phyloP scores from a whole-genome alignment of 92 coral and sea anemone species.

The Bergia puertoricense region DNA sequence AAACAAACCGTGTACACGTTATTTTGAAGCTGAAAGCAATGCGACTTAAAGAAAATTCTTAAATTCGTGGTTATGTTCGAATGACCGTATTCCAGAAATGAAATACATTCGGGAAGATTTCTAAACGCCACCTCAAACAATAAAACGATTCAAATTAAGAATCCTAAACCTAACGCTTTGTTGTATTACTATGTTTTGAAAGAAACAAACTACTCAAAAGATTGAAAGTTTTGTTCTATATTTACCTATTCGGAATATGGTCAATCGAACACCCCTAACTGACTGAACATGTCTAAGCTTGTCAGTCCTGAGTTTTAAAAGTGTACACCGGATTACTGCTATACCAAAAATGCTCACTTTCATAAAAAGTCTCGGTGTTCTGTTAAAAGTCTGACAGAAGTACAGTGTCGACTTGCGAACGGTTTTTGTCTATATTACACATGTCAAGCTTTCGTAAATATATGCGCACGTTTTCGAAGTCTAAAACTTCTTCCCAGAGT shows the following conservation, averaged over 20 bases:
- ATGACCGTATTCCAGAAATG: too few species aligned
- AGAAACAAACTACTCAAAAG: too few species aligned
- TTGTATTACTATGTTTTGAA: too few species aligned
- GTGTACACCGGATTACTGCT: background rate
- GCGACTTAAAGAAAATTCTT: background rate
- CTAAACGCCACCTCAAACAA: too few species aligned
- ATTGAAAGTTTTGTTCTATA: too few species aligned
- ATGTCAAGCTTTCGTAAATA: background rate
- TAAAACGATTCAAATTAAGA: too few species aligned
- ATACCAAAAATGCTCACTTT: background rate
- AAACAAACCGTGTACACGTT: background rate
- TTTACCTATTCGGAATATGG: too few species aligned
- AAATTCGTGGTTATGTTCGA: background rate
- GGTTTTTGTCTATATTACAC: slow-evolving; percentile 26
- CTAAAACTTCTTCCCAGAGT: slow-evolving; percentile 94
- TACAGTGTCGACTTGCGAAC: background rate
- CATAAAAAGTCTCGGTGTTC: background rate
- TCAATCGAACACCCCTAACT: too few species aligned
- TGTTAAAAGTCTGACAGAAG: background rate
- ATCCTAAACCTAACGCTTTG: too few species aligned
- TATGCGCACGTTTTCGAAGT: background rate
- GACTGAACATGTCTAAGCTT: background rate
- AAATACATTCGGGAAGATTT: too few species aligned
- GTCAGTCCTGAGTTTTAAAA: background rate
- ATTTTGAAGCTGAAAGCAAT: background rate